A percentile compares a stretch with the other conserved stretches of the same genome.
These are phyloP conservation scores for Nephrotoma flavescens DNA, from an alignment of 2,888 invertebrate species.

Conservation along the genomic window DNA sequence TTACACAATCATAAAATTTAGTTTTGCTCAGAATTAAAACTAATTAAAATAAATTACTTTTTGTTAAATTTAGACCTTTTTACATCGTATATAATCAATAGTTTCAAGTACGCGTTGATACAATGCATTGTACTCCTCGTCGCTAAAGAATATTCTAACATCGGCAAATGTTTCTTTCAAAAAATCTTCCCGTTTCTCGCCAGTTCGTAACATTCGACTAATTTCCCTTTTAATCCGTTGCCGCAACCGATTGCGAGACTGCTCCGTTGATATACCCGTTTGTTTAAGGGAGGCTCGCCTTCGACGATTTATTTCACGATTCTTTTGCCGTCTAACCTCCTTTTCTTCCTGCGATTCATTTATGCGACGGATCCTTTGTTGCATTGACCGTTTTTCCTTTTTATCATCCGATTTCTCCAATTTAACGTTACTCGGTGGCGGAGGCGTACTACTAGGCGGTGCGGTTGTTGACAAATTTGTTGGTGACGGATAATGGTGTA, in stretches of 20 bases:
- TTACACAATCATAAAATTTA: background rate
- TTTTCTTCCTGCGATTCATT: constrained; percentile 3
- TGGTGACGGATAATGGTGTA: background rate
- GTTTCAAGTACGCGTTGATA: constrained; percentile 3
- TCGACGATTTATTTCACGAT: background rate
- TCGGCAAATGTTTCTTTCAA: constrained; percentile 6
- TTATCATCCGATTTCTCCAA: background rate
- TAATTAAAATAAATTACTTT: background rate
- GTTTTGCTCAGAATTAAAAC: background rate
- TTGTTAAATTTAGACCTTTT: background rate
- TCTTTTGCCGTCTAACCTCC: background rate
- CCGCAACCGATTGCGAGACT: constrained; percentile 3
- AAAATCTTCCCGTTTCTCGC: constrained; percentile 5
- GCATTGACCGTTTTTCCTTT: background rate
- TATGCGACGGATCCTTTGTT: background rate
- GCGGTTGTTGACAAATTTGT: background rate
- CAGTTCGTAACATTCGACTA: constrained; percentile 1
- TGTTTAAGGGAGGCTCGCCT: background rate
- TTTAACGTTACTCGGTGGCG: background rate
- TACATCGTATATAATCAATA: background rate
- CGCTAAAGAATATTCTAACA: background rate
- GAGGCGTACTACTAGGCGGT: background rate
- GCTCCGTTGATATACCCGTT: background rate
- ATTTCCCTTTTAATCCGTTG: constrained; percentile 5
- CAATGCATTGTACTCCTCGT: background rate